Evolutionary conservation across 1,140 invertebrate species (phyloP), one percentile per base, ranked within the genome.

Genomic region (Diploscapter pachys): DNA sequence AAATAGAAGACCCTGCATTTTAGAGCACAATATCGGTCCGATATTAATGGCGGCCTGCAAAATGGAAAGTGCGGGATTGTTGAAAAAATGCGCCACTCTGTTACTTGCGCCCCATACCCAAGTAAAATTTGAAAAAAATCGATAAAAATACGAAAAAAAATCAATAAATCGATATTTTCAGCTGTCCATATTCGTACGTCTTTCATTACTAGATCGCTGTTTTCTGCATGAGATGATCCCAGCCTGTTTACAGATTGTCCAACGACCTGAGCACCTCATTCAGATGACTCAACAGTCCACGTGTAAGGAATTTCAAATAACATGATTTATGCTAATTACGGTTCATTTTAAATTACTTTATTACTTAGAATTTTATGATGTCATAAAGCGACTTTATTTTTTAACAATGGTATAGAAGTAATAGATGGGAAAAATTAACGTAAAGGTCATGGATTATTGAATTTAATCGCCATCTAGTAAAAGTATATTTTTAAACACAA

Each of bases 281-380:
- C 84, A 84, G 71, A 84, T 84, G 83, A 82, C 80, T 11, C 83
- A 85, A 73, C 83, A 84, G 71, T 78, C 83, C 13, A 84, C 83
- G 50, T 84, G 83, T 85, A 59, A 51, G 82, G 70, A 31, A 51
- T 67, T 75, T 77, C 56, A 50, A n/a, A 9, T 76, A 63, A 55
- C 11, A 9, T 31, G 31, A 31, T 31, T 31, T 31, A 31, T 31
- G 31, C 31, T 31, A 31, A 31, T 31, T 31, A 31, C 31, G 31
- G 31, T 31, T 31, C 31, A 31, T 31, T 1, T 31, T 31, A 31
- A 31, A 64, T 77, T 77, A 63, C 53, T 11, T 81, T n/a, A 9
- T 31, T 52, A 6, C 63, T n/a, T 31, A 4, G 59, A 59, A 5
- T 11, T 52, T 55, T 8, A 52, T 5, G 9, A 4, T 3, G 9